These are phyloP conservation scores for Drosophila subsilvestris DNA, from an alignment of 2,888 invertebrate genomes.

Conservation along the genomic window DNA sequence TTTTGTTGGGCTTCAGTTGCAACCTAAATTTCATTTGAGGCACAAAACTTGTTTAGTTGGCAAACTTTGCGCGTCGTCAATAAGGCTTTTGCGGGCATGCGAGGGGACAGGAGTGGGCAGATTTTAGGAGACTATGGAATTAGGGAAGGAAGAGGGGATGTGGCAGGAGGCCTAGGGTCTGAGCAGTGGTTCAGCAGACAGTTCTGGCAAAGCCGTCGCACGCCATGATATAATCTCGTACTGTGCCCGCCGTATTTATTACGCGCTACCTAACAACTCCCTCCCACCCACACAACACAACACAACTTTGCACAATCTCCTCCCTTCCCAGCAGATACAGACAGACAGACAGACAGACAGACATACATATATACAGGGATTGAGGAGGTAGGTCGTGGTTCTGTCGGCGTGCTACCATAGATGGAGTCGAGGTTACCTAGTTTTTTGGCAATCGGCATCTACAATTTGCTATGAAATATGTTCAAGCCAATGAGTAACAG, in stretches of 20 bases:
- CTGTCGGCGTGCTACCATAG: conserved; percentile 22
- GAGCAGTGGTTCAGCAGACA: conserved; percentile 56
- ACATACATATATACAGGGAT: conserved; percentile 27
- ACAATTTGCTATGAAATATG: conserved; percentile 35
- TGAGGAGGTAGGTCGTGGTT: conserved; percentile 8
- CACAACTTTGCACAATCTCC: not conserved
- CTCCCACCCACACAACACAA: not conserved
- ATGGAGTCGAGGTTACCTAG: conserved; percentile 30
- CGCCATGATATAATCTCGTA: conserved; percentile 74
- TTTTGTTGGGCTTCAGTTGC: conserved; percentile 79
- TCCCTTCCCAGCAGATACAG: too few relatives aligned
- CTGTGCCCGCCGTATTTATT: conserved; percentile 58
- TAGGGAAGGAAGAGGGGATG: not conserved
- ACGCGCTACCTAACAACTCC: conserved; percentile 56
- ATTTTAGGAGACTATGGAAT: too few relatives aligned
- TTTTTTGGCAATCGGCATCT: conserved; percentile 26
- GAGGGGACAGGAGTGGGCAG: not conserved
- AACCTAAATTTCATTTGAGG: conserved; percentile 81
- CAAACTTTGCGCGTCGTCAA: conserved; percentile 78
- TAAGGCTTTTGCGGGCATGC: conserved; percentile 56
- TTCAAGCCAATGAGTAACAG: not conserved
- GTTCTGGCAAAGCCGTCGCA: conserved; percentile 61
- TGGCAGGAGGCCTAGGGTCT: not conserved
- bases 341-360: not conserved
- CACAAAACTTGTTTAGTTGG: conserved; percentile 80